Evolutionary conservation across 2,797 vertebrate species (phyloP).

Genomic region (Anas capensis): DNA sequence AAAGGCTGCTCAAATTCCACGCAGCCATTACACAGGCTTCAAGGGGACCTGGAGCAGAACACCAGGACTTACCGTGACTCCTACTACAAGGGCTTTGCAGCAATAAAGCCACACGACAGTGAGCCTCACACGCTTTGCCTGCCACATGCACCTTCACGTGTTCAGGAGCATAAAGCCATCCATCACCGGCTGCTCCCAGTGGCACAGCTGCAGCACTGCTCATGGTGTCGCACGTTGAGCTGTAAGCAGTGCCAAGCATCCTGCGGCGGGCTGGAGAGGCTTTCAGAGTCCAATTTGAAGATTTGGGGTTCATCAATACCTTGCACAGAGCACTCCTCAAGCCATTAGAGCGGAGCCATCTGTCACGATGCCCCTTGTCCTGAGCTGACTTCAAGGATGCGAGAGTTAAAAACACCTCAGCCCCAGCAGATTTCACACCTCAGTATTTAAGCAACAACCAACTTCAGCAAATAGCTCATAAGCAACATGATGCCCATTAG

Average conservation of each 20-base stretch:
- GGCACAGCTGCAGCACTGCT: neutral
- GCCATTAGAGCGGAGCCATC: neutral
- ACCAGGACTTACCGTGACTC: neutral
- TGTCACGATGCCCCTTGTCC: neutral
- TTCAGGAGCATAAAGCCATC: neutral
- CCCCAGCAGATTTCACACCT: neutral
- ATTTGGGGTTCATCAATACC: neutral
- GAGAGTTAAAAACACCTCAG: neutral
- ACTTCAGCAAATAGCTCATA: neutral
- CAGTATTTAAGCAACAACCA: neutral
- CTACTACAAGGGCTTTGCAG: neutral
- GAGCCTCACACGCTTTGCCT: neutral
- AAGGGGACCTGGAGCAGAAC: conserved; percentile 11
- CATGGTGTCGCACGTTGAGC: neutral
- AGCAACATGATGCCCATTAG: neutral
- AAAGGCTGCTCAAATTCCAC: conserved; percentile 25
- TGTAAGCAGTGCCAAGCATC: neutral
- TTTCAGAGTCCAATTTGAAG: neutral
- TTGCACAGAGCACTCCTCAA: neutral
- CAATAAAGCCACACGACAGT: neutral
- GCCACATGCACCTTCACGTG: neutral
- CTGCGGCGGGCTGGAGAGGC: neutral
- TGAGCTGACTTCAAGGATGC: neutral
- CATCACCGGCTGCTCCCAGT: neutral
- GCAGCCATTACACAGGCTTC: neutral